phyloP scores from a whole-genome alignment of 2,888 invertebrate species.

The Gymnoscelis rufifasciata region DNA sequence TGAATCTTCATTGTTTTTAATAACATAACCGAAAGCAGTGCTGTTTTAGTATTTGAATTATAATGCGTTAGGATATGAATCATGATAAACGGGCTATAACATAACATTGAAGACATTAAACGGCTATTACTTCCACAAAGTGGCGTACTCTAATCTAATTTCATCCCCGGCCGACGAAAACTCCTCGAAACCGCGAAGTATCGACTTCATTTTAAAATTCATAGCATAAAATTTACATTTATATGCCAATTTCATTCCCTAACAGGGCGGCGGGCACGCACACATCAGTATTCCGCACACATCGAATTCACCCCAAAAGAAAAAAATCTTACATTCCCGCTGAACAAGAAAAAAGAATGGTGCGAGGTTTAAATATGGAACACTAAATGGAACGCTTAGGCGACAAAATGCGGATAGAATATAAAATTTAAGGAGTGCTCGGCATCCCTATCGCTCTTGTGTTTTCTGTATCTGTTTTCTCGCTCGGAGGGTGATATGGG shows the following conservation, averaged over 20 bases:
- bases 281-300: conserved; percentile 76
- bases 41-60: background rate
- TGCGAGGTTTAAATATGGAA: conserved; percentile 77
- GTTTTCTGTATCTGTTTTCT: conserved; percentile 44
- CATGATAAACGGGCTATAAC: conserved; percentile 5
- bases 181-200: conserved; percentile 69
- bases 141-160: conserved; percentile 70
- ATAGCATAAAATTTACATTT: conserved; percentile 80
- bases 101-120: conserved; percentile 44
- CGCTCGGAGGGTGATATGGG: conserved; percentile 55
- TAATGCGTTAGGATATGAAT: conserved; percentile 4
- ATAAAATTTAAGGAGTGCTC: conserved; percentile 72
- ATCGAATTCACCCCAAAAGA: conserved; percentile 60
- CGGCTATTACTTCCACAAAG: conserved; percentile 60
- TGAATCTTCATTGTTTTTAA: background rate
- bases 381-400: conserved; percentile 80
- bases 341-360: conserved; percentile 66
- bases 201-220: conserved; percentile 79
- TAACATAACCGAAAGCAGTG: too few species aligned
- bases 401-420: conserved; percentile 79
- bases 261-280: conserved; percentile 74
- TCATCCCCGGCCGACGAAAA: conserved; percentile 65
- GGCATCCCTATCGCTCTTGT: conserved; percentile 52
- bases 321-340: conserved; percentile 68
- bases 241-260: conserved; percentile 79